Evolutionary conservation across 37 sponge, comb jelly and placozoan species (phyloP).

Genomic region (Haliclona indistincta): DNA sequence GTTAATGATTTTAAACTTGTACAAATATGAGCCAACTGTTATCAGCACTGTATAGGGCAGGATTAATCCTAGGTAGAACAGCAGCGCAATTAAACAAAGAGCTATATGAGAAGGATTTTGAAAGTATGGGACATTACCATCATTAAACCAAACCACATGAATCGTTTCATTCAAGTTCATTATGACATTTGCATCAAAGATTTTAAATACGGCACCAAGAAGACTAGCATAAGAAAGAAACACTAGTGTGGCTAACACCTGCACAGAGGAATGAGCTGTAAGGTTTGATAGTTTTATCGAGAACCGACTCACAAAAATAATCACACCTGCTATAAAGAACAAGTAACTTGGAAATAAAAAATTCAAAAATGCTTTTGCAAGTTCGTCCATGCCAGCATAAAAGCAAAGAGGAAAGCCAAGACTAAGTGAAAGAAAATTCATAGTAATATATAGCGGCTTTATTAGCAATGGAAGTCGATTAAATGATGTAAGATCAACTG

Average conservation of each 20-base stretch:
- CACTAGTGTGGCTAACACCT: conserved; percentile 41
- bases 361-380: too few relatives aligned
- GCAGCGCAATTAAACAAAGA: conserved; percentile 12
- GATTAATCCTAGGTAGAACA: conserved; percentile 11
- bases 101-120: background rate
- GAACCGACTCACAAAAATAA: too few relatives aligned
- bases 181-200: conserved; percentile 12
- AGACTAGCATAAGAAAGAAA: conserved; percentile 41
- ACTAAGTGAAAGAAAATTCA: too few relatives aligned
- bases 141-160: conserved; percentile 29
- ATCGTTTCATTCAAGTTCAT: background rate
- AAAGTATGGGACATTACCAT: conserved; percentile 30
- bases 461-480: too few relatives aligned
- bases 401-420: too few relatives aligned
- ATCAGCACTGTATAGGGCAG: conserved; percentile 8
- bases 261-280: too few relatives aligned
- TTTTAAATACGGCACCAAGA: conserved; percentile 24
- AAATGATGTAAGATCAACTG: too few relatives aligned
- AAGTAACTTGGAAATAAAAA: too few relatives aligned
- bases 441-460: too few relatives aligned
- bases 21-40: conserved; percentile 8
- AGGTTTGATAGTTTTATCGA: too few relatives aligned
- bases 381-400: too few relatives aligned
- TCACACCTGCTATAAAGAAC: too few relatives aligned
- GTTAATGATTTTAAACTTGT: background rate